These are phyloP conservation scores for Acanthopleura granulata DNA, from an alignment of 2,888 invertebrate genomes.

Conservation along the genomic window DNA sequence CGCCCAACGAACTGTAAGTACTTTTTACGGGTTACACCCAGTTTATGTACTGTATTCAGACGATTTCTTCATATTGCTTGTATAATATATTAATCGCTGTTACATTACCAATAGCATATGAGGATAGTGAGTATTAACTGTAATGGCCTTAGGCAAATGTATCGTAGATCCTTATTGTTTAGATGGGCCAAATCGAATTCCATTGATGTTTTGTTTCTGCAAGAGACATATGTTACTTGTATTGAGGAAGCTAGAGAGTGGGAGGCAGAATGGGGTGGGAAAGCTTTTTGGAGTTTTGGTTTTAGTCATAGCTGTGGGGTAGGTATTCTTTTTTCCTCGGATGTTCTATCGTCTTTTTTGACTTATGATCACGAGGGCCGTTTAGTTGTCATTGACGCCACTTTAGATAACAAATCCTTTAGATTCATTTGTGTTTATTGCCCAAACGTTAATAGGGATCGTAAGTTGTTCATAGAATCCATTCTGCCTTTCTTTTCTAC, in stretches of 20 bases:
- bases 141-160: neutral
- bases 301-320: neutral
- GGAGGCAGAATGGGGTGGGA: neutral
- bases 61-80: no score
- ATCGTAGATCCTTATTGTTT: neutral
- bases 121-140: neutral
- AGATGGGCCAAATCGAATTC: neutral
- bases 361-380: neutral
- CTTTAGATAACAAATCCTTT: neutral
- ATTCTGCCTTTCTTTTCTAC: neutral
- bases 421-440: neutral
- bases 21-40: no score
- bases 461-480: neutral
- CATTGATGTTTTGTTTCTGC: neutral
- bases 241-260: neutral
- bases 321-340: neutral
- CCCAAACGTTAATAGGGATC: neutral
- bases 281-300: constrained; percentile 4
- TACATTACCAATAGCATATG: no score
- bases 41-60: no score
- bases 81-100: no score
- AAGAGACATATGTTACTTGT: neutral
- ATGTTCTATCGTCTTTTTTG: neutral
- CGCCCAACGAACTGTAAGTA: no score
- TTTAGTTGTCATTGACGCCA: neutral